These are phyloP conservation scores for Lydus trimaculatus DNA, from an alignment of 2,888 invertebrate genomes.

Conservation along the genomic window DNA sequence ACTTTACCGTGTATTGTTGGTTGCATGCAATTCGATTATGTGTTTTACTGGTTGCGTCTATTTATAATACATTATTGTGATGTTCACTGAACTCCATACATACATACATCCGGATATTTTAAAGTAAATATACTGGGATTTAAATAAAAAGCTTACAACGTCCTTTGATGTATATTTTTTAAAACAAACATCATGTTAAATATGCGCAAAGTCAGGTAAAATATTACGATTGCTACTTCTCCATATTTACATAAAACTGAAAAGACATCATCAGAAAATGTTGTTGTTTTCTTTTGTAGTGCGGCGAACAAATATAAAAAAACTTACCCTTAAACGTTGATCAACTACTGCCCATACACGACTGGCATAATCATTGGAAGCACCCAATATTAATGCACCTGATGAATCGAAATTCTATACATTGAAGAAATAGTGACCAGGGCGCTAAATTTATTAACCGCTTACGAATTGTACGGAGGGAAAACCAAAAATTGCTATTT, in stretches of 20 bases:
- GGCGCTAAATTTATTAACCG: no score
- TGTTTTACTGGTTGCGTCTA: no score
- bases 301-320: neutral
- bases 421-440: no score
- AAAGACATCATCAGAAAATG: no score
- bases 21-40: no score
- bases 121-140: neutral
- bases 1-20: no score
- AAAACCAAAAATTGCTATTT: no score
- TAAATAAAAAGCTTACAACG: conserved; percentile 8
- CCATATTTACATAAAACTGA: no score
- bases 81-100: no score
- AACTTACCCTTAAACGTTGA: conserved; percentile 74
- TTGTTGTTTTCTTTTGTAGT: no score
- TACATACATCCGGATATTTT: neutral
- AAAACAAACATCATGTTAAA: conserved; percentile 7
- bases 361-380: conserved; percentile 96
- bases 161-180: conserved; percentile 15
- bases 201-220: conserved; percentile 9
- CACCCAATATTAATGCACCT: conserved; percentile 85
- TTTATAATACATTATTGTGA: no score
- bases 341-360: conserved; percentile 95
- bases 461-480: no score
- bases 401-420: conserved; percentile 95
- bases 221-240: neutral